Conservation (phyloP, 2,888 invertebrate species). For the Periphyllus acericola region DNA sequence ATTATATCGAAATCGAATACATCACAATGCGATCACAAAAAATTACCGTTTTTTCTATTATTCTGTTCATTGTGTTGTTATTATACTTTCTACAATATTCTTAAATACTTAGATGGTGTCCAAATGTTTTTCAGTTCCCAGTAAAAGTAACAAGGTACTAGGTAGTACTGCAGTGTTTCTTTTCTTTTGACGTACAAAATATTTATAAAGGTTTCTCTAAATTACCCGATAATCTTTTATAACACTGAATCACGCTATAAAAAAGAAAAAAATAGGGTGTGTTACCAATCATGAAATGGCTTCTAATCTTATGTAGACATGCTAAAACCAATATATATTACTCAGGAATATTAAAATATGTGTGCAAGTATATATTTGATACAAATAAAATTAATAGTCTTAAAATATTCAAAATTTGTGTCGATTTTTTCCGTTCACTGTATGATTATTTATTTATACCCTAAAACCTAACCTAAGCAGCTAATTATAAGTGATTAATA, state of each 20-base stretch:
- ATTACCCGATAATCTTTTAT: slow-evolving; percentile 37
- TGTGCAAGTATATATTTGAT: not conserved
- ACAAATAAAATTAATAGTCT: no score
- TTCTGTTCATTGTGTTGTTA: not conserved
- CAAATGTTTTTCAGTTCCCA: not conserved
- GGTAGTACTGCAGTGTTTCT: not conserved
- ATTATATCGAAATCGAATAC: not conserved
- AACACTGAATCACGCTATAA: slow-evolving; percentile 57
- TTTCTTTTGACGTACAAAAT: not conserved
- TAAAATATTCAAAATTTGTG: no score
- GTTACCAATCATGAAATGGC: slow-evolving; percentile 59
- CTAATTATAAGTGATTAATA: no score
- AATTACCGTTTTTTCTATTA: slow-evolving; percentile 1
- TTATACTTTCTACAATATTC: not conserved
- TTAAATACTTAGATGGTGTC: not conserved
- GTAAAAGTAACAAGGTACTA: not conserved
- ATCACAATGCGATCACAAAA: not conserved
- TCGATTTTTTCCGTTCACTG: no score
- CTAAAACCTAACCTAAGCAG: no score
- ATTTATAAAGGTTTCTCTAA: not conserved
- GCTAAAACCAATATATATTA: slow-evolving; percentile 6
- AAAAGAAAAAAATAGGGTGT: slow-evolving; percentile 47
- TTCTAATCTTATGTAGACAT: slow-evolving; percentile 45
- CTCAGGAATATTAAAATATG: slow-evolving; percentile 47
- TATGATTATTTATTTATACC: no score